Evolutionary conservation across 53 echinoderm and acorn worm genomes (phyloP).

Genomic region (Echinarachnius parma): DNA sequence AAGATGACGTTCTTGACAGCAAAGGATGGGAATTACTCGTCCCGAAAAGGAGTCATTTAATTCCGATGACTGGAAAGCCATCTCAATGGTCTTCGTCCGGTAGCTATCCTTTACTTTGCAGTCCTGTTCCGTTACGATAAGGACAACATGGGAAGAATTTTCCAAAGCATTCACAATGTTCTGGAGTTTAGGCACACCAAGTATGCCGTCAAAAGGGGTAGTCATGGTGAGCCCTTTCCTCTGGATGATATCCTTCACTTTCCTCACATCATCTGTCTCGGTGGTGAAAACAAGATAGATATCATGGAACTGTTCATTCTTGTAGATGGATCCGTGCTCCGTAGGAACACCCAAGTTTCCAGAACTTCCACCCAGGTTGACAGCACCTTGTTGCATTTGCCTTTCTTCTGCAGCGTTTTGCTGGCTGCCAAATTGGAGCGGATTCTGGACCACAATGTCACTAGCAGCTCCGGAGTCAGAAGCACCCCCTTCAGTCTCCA

Average conservation of each 20-base stretch:
- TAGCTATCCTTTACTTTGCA: not conserved
- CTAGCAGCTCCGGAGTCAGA: too few relatives aligned
- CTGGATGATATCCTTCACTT: not conserved
- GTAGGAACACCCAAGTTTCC: too few relatives aligned
- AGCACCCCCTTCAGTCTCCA: too few relatives aligned
- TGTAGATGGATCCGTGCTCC: too few relatives aligned
- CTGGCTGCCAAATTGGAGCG: too few relatives aligned
- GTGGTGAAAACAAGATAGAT: not conserved
- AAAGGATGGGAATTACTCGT: not conserved
- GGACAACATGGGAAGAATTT: conserved; percentile 8
- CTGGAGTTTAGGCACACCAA: not conserved
- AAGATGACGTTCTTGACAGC: not conserved
- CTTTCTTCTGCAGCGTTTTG: too few relatives aligned
- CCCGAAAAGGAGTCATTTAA: not conserved
- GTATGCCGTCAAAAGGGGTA: not conserved
- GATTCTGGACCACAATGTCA: too few relatives aligned
- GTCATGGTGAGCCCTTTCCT: not conserved
- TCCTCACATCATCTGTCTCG: not conserved
- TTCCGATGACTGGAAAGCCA: conserved; percentile 8
- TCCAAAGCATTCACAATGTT: not conserved
- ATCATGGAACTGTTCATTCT: conserved; percentile 5
- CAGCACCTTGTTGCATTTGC: too few relatives aligned
- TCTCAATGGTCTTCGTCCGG: conserved; percentile 7
- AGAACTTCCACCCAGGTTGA: too few relatives aligned
- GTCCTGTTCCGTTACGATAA: not conserved